A percentile compares a stretch with the other conserved stretches of the same genome.
Conservation (phyloP, 2,797 vertebrate species). For the Chloroceryle amazona region DNA sequence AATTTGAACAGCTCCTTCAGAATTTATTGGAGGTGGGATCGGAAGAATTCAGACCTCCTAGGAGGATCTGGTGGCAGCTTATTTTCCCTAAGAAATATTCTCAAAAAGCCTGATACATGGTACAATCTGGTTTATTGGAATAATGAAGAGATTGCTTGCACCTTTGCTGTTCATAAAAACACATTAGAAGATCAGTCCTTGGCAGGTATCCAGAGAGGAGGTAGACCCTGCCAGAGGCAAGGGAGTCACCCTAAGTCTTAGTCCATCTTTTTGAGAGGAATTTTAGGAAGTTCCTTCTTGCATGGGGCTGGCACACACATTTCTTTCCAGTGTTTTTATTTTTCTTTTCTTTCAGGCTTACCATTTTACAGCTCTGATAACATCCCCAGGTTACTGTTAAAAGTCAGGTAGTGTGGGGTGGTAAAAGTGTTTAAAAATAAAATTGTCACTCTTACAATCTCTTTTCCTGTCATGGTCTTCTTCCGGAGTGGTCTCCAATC, state of each 20-base stretch:
- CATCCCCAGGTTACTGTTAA: neutral
- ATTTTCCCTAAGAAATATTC: neutral
- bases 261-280: neutral
- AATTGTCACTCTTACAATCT: neutral
- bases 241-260: neutral
- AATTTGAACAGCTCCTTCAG: neutral
- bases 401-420: neutral
- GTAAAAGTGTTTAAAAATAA: neutral
- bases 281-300: neutral
- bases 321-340: neutral
- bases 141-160: neutral
- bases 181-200: neutral
- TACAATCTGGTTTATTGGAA: neutral
- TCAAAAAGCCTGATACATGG: neutral
- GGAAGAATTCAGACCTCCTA: neutral
- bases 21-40: neutral
- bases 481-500: neutral
- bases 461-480: neutral
- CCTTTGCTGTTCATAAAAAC: neutral
- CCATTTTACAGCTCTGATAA: neutral
- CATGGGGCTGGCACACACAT: neutral
- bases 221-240: neutral
- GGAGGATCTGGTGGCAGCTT: neutral
- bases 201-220: neutral
- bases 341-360: neutral